Conservation (phyloP, 2,113 vertebrate species). For the Salvelinus fontinalis region DNA sequence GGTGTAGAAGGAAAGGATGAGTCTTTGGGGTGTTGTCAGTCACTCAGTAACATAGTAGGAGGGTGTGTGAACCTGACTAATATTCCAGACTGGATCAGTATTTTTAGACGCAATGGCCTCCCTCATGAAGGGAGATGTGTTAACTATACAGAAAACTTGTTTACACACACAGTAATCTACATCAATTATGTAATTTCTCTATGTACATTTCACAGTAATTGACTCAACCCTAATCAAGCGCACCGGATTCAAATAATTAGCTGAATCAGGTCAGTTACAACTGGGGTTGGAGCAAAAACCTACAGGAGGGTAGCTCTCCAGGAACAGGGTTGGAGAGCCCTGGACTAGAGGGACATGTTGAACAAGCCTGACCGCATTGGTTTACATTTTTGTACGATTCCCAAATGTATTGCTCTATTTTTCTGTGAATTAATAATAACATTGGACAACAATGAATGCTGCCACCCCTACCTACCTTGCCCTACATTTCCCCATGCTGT, state of each 20-base stretch:
- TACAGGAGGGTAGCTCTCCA: too few relatives aligned
- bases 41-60: not conserved
- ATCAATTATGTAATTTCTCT: not conserved
- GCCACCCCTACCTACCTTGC: too few relatives aligned
- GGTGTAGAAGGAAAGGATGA: not conserved
- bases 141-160: not conserved
- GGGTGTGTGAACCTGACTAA: not conserved
- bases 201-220: not conserved
- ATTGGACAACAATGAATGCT: too few relatives aligned
- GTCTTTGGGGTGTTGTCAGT: not conserved
- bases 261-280: too few relatives aligned
- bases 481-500: not conserved
- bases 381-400: not conserved
- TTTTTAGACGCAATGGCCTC: conserved; percentile 3
- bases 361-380: not conserved
- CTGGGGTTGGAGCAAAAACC: too few relatives aligned
- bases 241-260: too few relatives aligned
- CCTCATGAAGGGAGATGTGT: not conserved
- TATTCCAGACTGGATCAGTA: conserved; percentile 28
- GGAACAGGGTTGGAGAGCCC: too few relatives aligned
- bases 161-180: not conserved
- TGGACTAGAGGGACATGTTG: not conserved
- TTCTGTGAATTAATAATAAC: too few relatives aligned
- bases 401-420: not conserved
- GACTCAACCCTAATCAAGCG: too few relatives aligned